Evolutionary conservation across 2,888 invertebrate genomes (phyloP), one percentile per base, ranked within the genome.

Genomic region (Doris montereyensis): DNA sequence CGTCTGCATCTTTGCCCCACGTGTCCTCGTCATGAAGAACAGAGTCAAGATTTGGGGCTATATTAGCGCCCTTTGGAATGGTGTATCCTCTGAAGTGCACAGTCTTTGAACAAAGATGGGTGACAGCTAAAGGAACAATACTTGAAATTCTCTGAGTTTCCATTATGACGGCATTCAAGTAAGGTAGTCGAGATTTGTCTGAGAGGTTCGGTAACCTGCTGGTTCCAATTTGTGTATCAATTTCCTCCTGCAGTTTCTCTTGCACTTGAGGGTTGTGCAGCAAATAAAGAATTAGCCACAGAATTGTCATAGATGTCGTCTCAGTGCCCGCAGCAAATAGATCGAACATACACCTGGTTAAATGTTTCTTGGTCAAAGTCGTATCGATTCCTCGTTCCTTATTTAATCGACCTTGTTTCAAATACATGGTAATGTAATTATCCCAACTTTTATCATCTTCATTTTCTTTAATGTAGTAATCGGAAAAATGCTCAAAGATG

Each of bases 181-280:
- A 86, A 0, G 82, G 70, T 58, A 87, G 70, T 1, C 79, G 75
- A 1, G 78, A 60, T 60, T 80, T 84, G 76, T 87, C 85, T 0
- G 77, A n/a, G 21, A 85, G 73, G 17, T 75, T 79, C 0, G 86
- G 87, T 0, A 75, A 52, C 8, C 85, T 78, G 0, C 79, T 71
- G 2, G 62, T 34, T n/a, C 91, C 91, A 62, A 93, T 89, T 62
- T 92, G 87, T 1, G 83, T 81, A 1, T 81, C 60, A 60, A 87
- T 85, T 73, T 85, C 84, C 34, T 71, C 21, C 68, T 78, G 81
- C 67, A 85, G 70, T 24, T 81, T 41, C 17, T 41, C 52, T 41
- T 41, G 52, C 8, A 41, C 52, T 41, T 41, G 8, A 5, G 52
- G 52, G 17, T 41, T 5, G 17, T 41, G 52, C 5, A 41, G 5